A percentile compares a stretch with the other conserved stretches of the same genome.
phyloP scores from a whole-genome alignment of 2,113 vertebrate genomes.

The Sus scrofa region T2T-Sscrofa CM000830.6:11832001-11832500 shows the following conservation, averaged over 20 bases:
- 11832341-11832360: not conserved
- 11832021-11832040: conserved; percentile 35
- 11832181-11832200: conserved; percentile 60
- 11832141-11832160: conserved; percentile 54
- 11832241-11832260: conserved; percentile 60
- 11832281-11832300: conserved; percentile 49
- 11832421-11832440: too few species aligned
- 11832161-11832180: conserved; percentile 55
- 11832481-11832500: too few species aligned
- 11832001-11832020: conserved; percentile 73
- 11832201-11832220: conserved; percentile 64
- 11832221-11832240: conserved; percentile 58
- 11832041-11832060: conserved; percentile 49
- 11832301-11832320: conserved; percentile 58
- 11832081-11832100: conserved; percentile 62
- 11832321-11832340: conserved; percentile 14
- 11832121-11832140: conserved; percentile 47
- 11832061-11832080: conserved; percentile 49
- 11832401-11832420: too few species aligned
- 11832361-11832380: too few species aligned
- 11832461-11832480: too few species aligned
- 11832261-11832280: conserved; percentile 68
- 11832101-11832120: conserved; percentile 49
- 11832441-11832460: too few species aligned
- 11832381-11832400: too few species aligned